phyloP scores from a whole-genome alignment of 1,140 invertebrate species.

The Orius laevigatus region DNA sequence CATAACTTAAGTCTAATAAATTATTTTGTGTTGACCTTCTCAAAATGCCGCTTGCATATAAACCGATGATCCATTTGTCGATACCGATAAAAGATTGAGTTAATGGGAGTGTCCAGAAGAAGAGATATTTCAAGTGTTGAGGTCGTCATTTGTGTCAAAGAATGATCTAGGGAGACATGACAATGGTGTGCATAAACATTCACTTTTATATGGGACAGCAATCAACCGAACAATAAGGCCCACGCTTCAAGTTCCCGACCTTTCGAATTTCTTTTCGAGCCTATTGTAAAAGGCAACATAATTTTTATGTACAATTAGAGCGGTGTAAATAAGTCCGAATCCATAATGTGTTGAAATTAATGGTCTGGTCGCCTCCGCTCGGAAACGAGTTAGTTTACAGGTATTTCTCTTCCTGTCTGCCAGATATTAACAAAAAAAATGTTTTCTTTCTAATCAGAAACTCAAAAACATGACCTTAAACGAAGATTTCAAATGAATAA shows the following conservation, averaged over 20 bases:
- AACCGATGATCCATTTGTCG: too few species aligned
- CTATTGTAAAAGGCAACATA: conserved; percentile 8
- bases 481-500: too few species aligned
- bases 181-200: conserved; percentile 11
- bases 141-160: conserved; percentile 1
- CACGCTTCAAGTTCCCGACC: conserved; percentile 2
- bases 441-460: too few species aligned
- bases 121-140: not conserved
- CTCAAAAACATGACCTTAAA: too few species aligned
- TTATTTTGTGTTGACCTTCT: too few species aligned
- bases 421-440: too few species aligned
- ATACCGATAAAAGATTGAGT: too few species aligned
- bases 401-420: too few species aligned
- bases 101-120: conserved; percentile 4
- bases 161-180: conserved; percentile 7
- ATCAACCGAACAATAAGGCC: conserved; percentile 9
- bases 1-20: too few species aligned
- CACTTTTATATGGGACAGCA: conserved; percentile 4
- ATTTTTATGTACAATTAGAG: conserved; percentile 4
- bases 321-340: conserved; percentile 1
- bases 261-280: conserved; percentile 7
- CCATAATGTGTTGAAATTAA: conserved; percentile 4
- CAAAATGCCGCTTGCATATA: too few species aligned
- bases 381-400: too few species aligned
- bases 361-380: too few species aligned